A percentile compares a stretch with the other conserved stretches of the same genome.
These are phyloP conservation scores for Hippocampus zosterae DNA, from an alignment of 2,113 vertebrate species.

Conservation along the genomic window DNA sequence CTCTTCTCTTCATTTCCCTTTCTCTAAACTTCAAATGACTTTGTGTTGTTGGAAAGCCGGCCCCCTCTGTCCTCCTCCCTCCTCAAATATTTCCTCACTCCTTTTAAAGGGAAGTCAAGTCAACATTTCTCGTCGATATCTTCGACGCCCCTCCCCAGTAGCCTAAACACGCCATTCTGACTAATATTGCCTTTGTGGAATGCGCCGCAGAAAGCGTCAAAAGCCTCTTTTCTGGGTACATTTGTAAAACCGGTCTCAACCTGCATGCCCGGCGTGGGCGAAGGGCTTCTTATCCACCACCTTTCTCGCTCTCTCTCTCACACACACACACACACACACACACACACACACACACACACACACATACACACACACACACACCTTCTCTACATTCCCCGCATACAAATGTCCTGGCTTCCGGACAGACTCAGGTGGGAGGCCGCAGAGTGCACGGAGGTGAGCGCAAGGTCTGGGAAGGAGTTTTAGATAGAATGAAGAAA, in stretches of 20 bases:
- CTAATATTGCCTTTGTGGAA: too few species aligned
- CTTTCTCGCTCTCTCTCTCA: conserved; percentile 16
- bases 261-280: background rate
- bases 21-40: background rate
- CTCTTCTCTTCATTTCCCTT: background rate
- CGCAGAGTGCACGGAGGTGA: conserved; percentile 11
- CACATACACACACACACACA: conserved; percentile 2
- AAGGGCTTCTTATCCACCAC: background rate
- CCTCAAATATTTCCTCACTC: background rate
- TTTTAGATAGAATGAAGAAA: conserved; percentile 26
- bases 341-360: too few species aligned
- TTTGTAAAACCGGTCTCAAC: conserved; percentile 15
- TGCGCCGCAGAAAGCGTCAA: too few species aligned
- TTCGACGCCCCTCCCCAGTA: too few species aligned
- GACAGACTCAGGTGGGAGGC: conserved; percentile 36
- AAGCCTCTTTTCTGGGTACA: background rate
- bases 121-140: too few species aligned
- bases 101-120: background rate
- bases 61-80: background rate
- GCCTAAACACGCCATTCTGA: too few species aligned
- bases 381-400: conserved; percentile 22
- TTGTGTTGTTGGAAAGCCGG: background rate
- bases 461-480: conserved; percentile 26
- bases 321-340: conserved; percentile 8
- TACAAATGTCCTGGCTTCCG: conserved; percentile 47